Evolutionary conservation across 2,113 vertebrate species (phyloP).

Genomic region (Macaca nemestrina): DNA sequence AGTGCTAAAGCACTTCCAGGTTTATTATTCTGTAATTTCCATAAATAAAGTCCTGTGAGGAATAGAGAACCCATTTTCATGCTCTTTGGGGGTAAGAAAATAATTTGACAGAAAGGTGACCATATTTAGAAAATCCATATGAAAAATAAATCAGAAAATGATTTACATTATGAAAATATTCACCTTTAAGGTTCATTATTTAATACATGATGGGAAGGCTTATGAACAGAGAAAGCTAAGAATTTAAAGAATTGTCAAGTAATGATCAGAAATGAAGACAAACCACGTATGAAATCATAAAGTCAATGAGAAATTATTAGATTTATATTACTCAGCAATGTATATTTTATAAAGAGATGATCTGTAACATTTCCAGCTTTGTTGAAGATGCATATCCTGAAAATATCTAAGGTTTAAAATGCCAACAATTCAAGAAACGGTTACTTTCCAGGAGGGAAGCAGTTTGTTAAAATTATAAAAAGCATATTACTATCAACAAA

Average conservation of each 20-base stretch:
- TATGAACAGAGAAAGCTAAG: not conserved
- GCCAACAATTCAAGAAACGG: not conserved
- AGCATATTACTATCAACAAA: conserved; percentile 12
- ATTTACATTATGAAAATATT: not conserved
- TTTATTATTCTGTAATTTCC: not conserved
- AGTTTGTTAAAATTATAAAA: conserved; percentile 18
- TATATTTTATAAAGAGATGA: not conserved
- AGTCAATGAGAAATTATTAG: conserved; percentile 6
- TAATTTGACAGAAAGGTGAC: not conserved
- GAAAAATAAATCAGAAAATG: conserved; percentile 9
- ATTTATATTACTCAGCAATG: not conserved
- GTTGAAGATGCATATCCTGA: conserved; percentile 19
- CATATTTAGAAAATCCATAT: not conserved
- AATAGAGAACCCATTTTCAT: not conserved
- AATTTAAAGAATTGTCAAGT: not conserved
- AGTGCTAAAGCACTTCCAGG: not conserved
- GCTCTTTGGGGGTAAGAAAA: not conserved
- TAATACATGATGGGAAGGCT: not conserved
- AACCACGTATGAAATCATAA: not conserved
- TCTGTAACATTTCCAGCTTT: not conserved
- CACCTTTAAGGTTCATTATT: not conserved
- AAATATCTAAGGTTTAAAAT: conserved; percentile 37
- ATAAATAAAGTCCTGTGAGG: not conserved
- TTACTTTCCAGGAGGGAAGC: not conserved
- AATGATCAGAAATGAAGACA: not conserved